Evolutionary conservation across 2,888 invertebrate species (phyloP).

Genomic region (Nezara viridula): DNA sequence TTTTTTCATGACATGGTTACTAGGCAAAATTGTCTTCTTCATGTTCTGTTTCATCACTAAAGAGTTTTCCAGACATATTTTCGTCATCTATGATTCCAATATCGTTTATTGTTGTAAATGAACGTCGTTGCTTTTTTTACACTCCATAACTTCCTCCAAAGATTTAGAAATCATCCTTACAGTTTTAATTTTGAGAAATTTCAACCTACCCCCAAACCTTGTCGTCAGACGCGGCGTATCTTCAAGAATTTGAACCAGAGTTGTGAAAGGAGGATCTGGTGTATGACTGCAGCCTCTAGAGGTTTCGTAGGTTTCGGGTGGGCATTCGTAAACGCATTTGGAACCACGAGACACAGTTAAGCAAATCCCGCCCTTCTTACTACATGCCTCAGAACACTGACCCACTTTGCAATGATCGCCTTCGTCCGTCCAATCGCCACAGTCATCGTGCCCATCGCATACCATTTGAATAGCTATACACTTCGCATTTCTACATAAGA

Average conservation of each 20-base stretch:
- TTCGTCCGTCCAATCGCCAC: slow-evolving; percentile 11
- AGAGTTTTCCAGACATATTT: too few relatives aligned
- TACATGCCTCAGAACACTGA: background rate
- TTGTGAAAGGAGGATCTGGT: background rate
- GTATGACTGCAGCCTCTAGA: background rate
- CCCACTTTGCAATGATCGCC: background rate
- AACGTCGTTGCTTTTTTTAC: background rate
- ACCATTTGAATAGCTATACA: background rate
- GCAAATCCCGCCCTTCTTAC: background rate
- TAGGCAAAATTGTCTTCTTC: too few relatives aligned
- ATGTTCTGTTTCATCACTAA: too few relatives aligned
- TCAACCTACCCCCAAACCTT: background rate
- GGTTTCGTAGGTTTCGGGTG: background rate
- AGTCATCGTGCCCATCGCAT: background rate
- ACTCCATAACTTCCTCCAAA: background rate
- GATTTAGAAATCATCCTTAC: background rate
- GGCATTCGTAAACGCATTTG: background rate
- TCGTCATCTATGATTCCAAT: too few relatives aligned
- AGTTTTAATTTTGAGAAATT: background rate
- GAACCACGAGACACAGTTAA: background rate
- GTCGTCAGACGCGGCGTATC: background rate
- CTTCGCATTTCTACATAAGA: background rate
- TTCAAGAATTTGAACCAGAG: background rate
- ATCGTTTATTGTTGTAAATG: too few relatives aligned
- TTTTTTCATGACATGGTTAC: too few relatives aligned